A percentile compares a stretch with the other conserved stretches of the same genome.
Evolutionary conservation across 2,888 invertebrate genomes (phyloP).

Genomic region (Iselma pallidipennis): DNA sequence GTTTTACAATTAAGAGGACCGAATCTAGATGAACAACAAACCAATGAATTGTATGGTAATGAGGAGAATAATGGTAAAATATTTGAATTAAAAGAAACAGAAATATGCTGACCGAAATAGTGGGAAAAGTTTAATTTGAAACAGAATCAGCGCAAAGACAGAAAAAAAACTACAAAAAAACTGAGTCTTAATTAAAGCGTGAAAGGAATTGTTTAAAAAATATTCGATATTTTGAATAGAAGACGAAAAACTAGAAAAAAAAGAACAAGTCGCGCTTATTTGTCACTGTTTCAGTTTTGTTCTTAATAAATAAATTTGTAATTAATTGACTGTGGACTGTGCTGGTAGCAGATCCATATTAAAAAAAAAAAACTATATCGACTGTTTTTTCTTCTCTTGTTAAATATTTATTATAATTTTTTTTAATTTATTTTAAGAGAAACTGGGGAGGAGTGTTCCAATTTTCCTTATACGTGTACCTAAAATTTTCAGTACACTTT

Average conservation of each 20-base stretch:
- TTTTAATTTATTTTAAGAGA: constrained; percentile 5
- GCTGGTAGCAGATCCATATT: constrained; percentile 44
- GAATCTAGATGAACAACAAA: constrained; percentile 36
- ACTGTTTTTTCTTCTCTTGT: constrained; percentile 1
- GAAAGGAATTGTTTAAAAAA: constrained; percentile 30
- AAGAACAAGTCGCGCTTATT: constrained; percentile 24
- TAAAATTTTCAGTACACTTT: constrained; percentile 17
- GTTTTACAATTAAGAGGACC: constrained; percentile 65
- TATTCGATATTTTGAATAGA: constrained; percentile 20
- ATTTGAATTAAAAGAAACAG: constrained; percentile 61
- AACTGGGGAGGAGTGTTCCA: constrained; percentile 18
- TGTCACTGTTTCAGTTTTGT: constrained; percentile 15
- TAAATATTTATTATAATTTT: constrained; percentile 6
- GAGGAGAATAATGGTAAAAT: constrained; percentile 63
- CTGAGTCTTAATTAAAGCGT: constrained; percentile 26
- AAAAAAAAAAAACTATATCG: neutral
- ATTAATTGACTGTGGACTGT: constrained; percentile 28
- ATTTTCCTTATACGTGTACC: constrained; percentile 17
- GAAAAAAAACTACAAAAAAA: no score
- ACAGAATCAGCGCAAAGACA: no score
- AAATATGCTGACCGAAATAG: constrained; percentile 48
- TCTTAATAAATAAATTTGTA: neutral
- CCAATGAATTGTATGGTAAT: constrained; percentile 57
- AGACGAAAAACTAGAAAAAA: no score
- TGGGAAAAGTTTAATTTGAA: constrained; percentile 1